Evolutionary conservation across 2,888 invertebrate genomes (phyloP).

Genomic region (Cepaea hortensis): DNA sequence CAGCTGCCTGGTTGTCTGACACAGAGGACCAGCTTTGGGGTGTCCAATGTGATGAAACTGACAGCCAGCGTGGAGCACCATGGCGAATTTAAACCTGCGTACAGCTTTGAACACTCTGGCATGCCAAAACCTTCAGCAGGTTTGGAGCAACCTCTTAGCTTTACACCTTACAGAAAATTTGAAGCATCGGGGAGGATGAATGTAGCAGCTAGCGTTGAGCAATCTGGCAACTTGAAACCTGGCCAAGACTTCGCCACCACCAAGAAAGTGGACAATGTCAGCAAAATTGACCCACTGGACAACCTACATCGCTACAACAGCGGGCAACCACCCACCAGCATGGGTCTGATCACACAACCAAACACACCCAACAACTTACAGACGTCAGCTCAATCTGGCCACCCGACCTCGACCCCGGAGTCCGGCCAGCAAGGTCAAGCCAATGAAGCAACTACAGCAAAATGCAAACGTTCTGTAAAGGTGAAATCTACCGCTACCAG

Average conservation of each 20-base stretch:
- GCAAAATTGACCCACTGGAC: not conserved
- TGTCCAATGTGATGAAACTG: not conserved
- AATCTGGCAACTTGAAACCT: not conserved
- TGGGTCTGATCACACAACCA: not conserved
- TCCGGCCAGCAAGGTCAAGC: not conserved
- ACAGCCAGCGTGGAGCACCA: not conserved
- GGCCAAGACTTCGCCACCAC: not conserved
- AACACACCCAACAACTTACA: not conserved
- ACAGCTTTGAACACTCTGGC: not conserved
- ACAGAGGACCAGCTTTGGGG: not conserved
- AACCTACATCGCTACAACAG: not conserved
- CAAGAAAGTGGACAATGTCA: not conserved
- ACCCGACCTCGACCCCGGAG: not conserved
- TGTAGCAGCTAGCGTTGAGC: not conserved
- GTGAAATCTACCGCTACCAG: not conserved
- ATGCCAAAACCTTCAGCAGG: too few species aligned
- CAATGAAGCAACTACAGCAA: not conserved
- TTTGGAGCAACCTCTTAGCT: too few species aligned
- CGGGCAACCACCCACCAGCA: not conserved
- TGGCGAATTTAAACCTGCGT: not conserved
- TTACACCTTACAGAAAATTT: not conserved
- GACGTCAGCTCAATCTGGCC: not conserved
- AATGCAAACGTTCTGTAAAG: not conserved
- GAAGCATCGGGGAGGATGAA: not conserved
- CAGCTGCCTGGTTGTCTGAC: not conserved